Percentiles rank a stretch among this genome's conserved stretches.
Conservation (phyloP, 1,140 invertebrate genomes). For the Trichonephila inaurata region DNA sequence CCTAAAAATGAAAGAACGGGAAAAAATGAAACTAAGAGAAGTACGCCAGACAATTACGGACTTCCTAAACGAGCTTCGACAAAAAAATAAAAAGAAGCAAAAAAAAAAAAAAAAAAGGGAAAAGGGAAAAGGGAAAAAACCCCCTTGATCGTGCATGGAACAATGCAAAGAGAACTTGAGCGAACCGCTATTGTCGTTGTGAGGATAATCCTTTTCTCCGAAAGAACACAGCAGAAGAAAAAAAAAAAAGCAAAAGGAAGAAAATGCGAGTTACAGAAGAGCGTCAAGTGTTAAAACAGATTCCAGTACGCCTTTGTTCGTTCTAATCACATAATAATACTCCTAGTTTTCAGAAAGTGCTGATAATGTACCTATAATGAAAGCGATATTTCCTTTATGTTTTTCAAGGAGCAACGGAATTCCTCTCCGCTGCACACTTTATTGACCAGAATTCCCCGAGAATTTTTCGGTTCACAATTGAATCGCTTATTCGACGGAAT, state of each 20-base stretch:
- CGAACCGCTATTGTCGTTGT: background rate
- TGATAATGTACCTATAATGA: slow-evolving; percentile 67
- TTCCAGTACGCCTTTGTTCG: slow-evolving; percentile 42
- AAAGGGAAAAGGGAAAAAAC: too few relatives aligned
- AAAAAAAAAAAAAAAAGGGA: background rate
- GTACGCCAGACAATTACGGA: slow-evolving; percentile 39
- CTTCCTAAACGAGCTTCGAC: slow-evolving; percentile 46
- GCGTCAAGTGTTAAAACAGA: slow-evolving; percentile 65
- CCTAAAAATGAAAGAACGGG: background rate
- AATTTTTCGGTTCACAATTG: background rate
- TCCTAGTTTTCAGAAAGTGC: slow-evolving; percentile 55
- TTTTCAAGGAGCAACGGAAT: slow-evolving; percentile 29
- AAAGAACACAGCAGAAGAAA: background rate
- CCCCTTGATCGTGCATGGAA: slow-evolving; percentile 43
- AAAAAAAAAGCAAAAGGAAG: slow-evolving; percentile 38
- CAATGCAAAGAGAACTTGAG: slow-evolving; percentile 45
- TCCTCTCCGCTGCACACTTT: background rate
- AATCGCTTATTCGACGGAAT: slow-evolving; percentile 55
- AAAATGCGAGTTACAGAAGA: slow-evolving; percentile 15
- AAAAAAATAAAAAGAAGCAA: slow-evolving; percentile 50
- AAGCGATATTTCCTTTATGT: slow-evolving; percentile 51
- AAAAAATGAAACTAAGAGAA: background rate
- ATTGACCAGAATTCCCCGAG: background rate
- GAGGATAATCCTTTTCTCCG: slow-evolving; percentile 56
- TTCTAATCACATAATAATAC: slow-evolving; percentile 71